A percentile compares a stretch with the other conserved stretches of the same genome.
Conservation (phyloP, 2,888 invertebrate genomes). For the Drosophila atroscutellata region DNA sequence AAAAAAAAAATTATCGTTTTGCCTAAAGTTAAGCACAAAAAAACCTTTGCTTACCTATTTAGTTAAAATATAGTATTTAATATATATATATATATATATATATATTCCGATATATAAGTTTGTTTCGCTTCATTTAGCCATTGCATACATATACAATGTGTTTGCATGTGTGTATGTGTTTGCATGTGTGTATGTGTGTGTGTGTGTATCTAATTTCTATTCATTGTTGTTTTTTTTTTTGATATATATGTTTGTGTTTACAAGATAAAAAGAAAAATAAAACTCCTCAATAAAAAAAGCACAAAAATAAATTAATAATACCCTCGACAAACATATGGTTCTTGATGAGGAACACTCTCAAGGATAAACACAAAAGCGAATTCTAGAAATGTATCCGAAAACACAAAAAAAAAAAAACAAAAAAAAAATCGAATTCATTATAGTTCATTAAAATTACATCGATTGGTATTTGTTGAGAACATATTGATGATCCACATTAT, state of each 20-base stretch:
- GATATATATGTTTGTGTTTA: conserved; percentile 1
- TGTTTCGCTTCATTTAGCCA: conserved; percentile 1
- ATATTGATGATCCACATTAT: conserved; percentile 41
- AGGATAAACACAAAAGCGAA: conserved; percentile 50
- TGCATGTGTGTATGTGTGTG: neutral
- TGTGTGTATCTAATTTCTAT: conserved; percentile 22
- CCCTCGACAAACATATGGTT: conserved; percentile 58
- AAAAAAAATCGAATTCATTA: neutral
- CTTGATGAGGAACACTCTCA: conserved; percentile 70
- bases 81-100: conserved; percentile 39
- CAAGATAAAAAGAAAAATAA: conserved; percentile 56
- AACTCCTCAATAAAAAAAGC: conserved; percentile 63
- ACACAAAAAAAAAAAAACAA: conserved; percentile 37
- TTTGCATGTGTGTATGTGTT: conserved; percentile 5
- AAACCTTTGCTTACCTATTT: conserved; percentile 36
- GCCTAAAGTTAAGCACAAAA: conserved; percentile 67
- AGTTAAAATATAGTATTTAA: conserved; percentile 41
- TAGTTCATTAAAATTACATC: conserved; percentile 27
- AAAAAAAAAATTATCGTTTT: conserved; percentile 56
- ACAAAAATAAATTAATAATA: conserved; percentile 58
- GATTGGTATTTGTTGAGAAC: conserved; percentile 59
- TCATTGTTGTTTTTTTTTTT: conserved; percentile 10
- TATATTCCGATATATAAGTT: conserved; percentile 30
- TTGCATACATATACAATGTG: conserved; percentile 2
- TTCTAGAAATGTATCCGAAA: neutral